Evolutionary conservation across 2,797 vertebrate genomes (phyloP).

Genomic region (Holocentrus rufus): DNA sequence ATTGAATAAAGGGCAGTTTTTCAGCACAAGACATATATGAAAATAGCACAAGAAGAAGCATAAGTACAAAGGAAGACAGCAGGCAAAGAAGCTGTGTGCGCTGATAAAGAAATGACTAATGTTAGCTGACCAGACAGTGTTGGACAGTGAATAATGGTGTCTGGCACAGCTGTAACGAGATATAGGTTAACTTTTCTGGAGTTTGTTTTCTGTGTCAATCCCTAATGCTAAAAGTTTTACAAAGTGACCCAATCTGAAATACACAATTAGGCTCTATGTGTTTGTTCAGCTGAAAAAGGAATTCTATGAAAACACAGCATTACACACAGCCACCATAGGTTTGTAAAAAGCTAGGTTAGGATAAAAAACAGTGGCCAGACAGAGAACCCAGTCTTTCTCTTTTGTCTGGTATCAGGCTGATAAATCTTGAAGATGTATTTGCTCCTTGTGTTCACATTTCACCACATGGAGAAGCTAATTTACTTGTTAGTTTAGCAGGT

Average conservation of each 20-base stretch:
- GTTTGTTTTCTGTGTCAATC: conserved; percentile 47
- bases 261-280: conserved; percentile 17
- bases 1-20: conserved; percentile 45
- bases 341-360: conserved; percentile 6
- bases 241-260: conserved; percentile 1
- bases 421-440: conserved; percentile 9
- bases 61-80: conserved; percentile 43
- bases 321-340: conserved; percentile 1
- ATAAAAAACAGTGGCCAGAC: background rate
- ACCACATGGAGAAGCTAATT: conserved; percentile 25
- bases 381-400: conserved; percentile 30
- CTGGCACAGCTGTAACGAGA: conserved; percentile 61
- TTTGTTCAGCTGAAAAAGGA: conserved; percentile 21
- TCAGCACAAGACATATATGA: conserved; percentile 42
- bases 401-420: conserved; percentile 52
- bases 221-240: conserved; percentile 29
- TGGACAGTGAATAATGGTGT: conserved; percentile 73
- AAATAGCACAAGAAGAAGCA: conserved; percentile 33
- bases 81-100: conserved; percentile 43
- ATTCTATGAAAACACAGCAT: no score
- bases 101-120: conserved; percentile 77
- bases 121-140: conserved; percentile 63
- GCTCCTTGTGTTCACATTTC: conserved; percentile 25
- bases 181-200: conserved; percentile 65
- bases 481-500: conserved; percentile 8